Base-by-base conservation (phyloP, 1,140 invertebrate species). In the Patella vulgata region DNA sequence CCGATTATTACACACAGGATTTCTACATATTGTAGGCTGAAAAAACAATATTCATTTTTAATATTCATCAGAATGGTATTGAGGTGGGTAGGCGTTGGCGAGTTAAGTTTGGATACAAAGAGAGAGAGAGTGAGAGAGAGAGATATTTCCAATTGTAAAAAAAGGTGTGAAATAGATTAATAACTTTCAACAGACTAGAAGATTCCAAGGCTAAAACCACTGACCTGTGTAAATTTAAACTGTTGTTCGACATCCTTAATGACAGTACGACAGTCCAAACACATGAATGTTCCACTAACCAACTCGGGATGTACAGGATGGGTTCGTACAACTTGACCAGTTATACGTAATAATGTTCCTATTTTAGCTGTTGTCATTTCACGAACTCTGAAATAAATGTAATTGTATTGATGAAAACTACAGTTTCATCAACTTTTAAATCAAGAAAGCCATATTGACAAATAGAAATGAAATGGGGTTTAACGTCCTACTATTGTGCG, bases 241-340 rank as follows among this genome's bases (percentile, higher is more conserved):
- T 99, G 97, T 82, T 99, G 98, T 79, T 97, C 93, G 11, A 99
- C 92, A 89, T 97, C 93, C 78, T 91, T 93, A 44, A 98, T 92
- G 44, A 94, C 89, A 17, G 95, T 96, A 78, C 97, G 94, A 85
- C 98, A 99, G 80, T 99, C 97, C 25, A 95, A 85, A 84, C 98
- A 99, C 27, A 93, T 88, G 85, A 99, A 99, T 1, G 95, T 97
- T 28, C 94, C 97, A 40, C 88, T 87, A 12, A 97, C 89, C 12
- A 99, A 86, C 84, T 99, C 97, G 0, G 97, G 97, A 82, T 89
- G 88, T 12, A 99, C 97, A 14, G 97, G 96, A 88, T 99, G 96
- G 12, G 97, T 99, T 63, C 98, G 87, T 12, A 99, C 96, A 61
- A 99, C 97, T 77, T 99, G 98, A 30, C 97, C 98, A 40, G 94